Evolutionary conservation across 1,140 invertebrate species (phyloP).

Genomic region (Hesperophylax magnus): DNA sequence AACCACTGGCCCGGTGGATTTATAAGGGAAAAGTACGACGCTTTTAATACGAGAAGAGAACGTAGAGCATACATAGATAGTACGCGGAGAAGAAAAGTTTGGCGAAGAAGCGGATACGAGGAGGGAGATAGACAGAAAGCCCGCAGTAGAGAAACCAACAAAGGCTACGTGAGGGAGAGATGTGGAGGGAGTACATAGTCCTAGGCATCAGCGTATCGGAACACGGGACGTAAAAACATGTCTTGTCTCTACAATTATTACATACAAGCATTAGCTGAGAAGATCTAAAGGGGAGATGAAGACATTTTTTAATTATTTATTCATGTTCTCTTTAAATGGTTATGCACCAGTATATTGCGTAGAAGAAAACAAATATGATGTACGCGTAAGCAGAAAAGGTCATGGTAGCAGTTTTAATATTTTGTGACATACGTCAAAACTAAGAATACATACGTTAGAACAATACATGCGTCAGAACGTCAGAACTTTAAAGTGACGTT

Average conservation of each 20-base stretch:
- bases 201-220: background rate
- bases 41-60: conserved; percentile 57
- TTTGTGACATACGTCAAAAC: no score
- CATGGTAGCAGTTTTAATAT: no score
- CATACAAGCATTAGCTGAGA: conserved; percentile 22
- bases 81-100: conserved; percentile 25
- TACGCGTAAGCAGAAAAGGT: no score
- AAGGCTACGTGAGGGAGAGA: conserved; percentile 54
- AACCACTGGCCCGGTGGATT: conserved; percentile 21
- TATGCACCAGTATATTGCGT: no score
- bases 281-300: background rate
- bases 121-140: background rate
- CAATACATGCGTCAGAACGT: no score
- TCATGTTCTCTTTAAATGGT: no score
- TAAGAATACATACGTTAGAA: no score
- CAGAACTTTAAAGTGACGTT: no score
- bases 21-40: conserved; percentile 52
- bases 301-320: background rate
- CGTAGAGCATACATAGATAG: background rate
- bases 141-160: conserved; percentile 46
- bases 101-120: conserved; percentile 19
- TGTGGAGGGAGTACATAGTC: background rate
- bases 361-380: no score
- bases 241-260: conserved; percentile 49
- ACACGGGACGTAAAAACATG: conserved; percentile 51